Evolutionary conservation across 2,888 invertebrate genomes (phyloP).

Genomic region (Synergus laeviventris): DNA sequence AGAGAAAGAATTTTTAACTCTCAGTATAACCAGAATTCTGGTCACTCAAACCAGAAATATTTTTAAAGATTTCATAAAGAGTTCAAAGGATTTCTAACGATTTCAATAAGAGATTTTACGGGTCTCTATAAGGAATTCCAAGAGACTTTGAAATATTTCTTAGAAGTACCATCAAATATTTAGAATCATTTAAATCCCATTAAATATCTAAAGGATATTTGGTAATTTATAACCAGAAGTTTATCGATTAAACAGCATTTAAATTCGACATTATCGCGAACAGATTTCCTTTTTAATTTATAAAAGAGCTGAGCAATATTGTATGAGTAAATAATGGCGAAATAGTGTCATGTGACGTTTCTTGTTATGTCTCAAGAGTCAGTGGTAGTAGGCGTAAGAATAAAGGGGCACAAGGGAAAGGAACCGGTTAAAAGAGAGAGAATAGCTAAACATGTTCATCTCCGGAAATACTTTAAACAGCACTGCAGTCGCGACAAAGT

Average conservation of each 20-base stretch:
- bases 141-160: no score
- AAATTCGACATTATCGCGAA: background rate
- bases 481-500: slow-evolving; percentile 22
- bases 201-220: no score
- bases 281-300: background rate
- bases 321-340: background rate
- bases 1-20: background rate
- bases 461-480: slow-evolving; percentile 35
- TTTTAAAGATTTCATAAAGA: no score
- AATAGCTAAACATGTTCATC: slow-evolving; percentile 24
- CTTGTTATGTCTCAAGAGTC: background rate
- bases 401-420: slow-evolving; percentile 1
- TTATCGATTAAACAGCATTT: no score
- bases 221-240: no score
- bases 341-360: slow-evolving; percentile 12
- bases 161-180: no score
- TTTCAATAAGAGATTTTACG: no score
- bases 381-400: slow-evolving; percentile 15
- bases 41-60: no score
- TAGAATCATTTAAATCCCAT: no score
- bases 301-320: background rate
- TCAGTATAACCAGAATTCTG: no score
- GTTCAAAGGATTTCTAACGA: no score
- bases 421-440: slow-evolving; percentile 16
- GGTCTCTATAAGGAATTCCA: no score